Evolutionary conservation across 2,113 vertebrate genomes (phyloP).

Genomic region (Malurus alboscapulatus): DNA sequence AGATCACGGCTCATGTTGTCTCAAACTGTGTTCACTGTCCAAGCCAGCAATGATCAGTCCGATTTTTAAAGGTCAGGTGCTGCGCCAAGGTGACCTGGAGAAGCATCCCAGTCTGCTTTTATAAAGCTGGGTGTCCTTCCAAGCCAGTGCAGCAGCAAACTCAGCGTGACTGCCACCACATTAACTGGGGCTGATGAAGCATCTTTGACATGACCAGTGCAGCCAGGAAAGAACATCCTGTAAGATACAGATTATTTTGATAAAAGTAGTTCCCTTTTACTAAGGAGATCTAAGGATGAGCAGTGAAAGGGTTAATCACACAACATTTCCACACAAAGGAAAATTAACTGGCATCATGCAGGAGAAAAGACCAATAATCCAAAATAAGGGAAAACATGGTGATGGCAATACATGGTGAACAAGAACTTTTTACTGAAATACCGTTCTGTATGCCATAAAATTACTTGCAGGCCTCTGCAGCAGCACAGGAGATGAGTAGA

Average conservation of each 20-base stretch:
- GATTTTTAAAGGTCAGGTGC: background rate
- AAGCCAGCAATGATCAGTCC: background rate
- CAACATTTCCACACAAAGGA: background rate
- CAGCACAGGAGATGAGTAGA: background rate
- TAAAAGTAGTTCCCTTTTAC: background rate
- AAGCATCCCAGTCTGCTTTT: background rate
- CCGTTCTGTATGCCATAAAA: background rate
- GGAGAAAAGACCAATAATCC: background rate
- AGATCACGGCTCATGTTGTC: background rate
- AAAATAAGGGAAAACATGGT: background rate
- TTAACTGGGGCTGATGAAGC: background rate
- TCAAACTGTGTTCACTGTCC: background rate
- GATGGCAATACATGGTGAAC: background rate
- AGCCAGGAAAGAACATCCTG: background rate
- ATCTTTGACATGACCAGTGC: background rate
- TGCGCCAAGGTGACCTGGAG: background rate
- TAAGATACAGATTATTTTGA: background rate
- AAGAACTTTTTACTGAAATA: background rate
- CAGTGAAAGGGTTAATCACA: background rate
- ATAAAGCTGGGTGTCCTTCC: fast-evolving
- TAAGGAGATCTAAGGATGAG: background rate
- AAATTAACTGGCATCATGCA: background rate
- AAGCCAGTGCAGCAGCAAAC: background rate
- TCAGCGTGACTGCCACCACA: background rate
- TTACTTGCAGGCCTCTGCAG: background rate